These are phyloP conservation scores for Diarsia mendica DNA, from an alignment of 2,888 invertebrate species.

Conservation along the genomic window DNA sequence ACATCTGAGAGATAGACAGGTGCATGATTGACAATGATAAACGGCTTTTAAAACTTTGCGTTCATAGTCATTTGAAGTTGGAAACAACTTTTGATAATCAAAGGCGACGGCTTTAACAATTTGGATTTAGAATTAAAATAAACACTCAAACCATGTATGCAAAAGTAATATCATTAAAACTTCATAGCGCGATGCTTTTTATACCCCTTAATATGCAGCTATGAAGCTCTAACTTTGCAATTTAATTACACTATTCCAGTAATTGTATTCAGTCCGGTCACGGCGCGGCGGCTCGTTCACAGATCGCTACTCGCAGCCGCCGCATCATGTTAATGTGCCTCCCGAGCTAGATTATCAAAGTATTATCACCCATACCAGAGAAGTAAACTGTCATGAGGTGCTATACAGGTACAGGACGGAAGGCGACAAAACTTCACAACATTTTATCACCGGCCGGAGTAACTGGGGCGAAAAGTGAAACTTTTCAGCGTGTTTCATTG, in stretches of 20 bases:
- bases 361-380: constrained; percentile 66
- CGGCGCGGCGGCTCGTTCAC: constrained; percentile 70
- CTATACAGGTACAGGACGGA: constrained; percentile 18
- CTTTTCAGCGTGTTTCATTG: constrained; percentile 14
- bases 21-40: constrained; percentile 67
- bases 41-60: constrained; percentile 62
- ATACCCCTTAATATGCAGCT: constrained; percentile 77
- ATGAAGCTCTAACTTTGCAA: constrained; percentile 79
- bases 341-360: constrained; percentile 71
- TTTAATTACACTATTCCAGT: constrained; percentile 80
- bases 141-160: constrained; percentile 59
- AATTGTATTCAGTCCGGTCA: constrained; percentile 77
- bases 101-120: constrained; percentile 43
- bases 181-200: constrained; percentile 74
- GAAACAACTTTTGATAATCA: constrained; percentile 55
- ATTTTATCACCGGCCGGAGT: constrained; percentile 32
- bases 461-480: constrained; percentile 28
- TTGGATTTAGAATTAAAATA: constrained; percentile 51
- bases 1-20: constrained; percentile 54
- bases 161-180: constrained; percentile 77
- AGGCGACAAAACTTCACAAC: constrained; percentile 5
- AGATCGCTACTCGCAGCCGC: constrained; percentile 68
- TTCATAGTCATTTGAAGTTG: constrained; percentile 52
- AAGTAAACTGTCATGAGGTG: constrained; percentile 44
- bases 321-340: constrained; percentile 71